These are phyloP conservation scores for Sicus ferrugineus DNA, from an alignment of 2,888 invertebrate genomes.

Conservation along the genomic window DNA sequence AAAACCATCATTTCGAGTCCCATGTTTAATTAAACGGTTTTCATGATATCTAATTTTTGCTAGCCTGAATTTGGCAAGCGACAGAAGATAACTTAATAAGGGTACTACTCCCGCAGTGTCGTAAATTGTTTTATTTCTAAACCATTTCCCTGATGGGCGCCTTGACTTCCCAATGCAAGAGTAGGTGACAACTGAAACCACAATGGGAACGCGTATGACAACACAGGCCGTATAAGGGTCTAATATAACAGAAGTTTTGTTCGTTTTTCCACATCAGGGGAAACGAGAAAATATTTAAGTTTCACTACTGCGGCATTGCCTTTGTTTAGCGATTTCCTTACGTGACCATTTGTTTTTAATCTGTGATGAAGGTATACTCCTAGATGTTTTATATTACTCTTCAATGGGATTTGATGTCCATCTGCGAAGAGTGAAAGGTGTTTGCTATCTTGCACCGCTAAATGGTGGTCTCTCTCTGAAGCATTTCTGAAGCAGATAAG, in stretches of 20 bases:
- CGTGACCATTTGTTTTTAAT: too few species aligned
- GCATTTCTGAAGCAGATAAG: too few species aligned
- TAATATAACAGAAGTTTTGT: neutral
- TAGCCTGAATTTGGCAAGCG: neutral
- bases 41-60: too few species aligned
- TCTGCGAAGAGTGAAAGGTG: neutral
- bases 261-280: too few species aligned
- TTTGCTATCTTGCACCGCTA: neutral
- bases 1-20: too few species aligned
- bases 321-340: neutral
- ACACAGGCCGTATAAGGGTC: neutral
- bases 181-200: neutral
- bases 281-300: neutral
- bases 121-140: too few species aligned
- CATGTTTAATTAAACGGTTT: too few species aligned
- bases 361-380: neutral
- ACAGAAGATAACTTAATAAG: neutral
- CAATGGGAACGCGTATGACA: neutral
- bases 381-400: neutral
- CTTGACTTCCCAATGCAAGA: neutral
- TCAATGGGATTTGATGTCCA: too few species aligned
- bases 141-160: neutral
- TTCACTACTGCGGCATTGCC: neutral
- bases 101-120: neutral
- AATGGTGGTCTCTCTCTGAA: too few species aligned